Conservation (phyloP, 2,113 vertebrate species). For the Corydoras maculifer region DNA sequence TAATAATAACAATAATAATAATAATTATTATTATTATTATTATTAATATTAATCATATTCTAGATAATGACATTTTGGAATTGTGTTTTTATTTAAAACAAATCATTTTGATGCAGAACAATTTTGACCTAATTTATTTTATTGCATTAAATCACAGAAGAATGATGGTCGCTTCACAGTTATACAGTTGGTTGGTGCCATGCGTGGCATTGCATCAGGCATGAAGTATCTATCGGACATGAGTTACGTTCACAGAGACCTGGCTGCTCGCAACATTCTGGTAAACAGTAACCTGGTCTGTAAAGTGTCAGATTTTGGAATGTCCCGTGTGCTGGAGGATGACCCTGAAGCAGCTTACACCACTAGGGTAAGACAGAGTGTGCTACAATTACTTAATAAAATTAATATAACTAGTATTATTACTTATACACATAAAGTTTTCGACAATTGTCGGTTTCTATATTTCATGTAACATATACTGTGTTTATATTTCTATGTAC, state of each 20-base stretch:
- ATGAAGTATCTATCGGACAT: conserved; percentile 98
- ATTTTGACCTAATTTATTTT: no score
- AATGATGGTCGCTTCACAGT: conserved; percentile 95
- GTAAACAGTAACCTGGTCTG: conserved; percentile 98
- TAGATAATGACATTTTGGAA: no score
- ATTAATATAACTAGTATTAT: no score
- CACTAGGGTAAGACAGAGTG: conserved; percentile 74
- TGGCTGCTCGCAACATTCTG: conserved; percentile 92
- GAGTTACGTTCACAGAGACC: conserved; percentile 95
- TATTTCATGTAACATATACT: no score
- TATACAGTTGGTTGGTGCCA: conserved; percentile 94
- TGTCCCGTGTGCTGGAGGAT: conserved; percentile 94
- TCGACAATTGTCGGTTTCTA: no score
- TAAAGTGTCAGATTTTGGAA: conserved; percentile 97
- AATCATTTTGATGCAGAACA: no score
- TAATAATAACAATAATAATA: background rate
- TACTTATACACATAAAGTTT: no score
- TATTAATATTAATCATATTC: background rate
- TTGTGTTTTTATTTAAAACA: no score
- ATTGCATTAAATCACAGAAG: conserved; percentile 59
- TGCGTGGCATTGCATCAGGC: conserved; percentile 90
- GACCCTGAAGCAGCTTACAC: conserved; percentile 95
- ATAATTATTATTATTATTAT: background rate
- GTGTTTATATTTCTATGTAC: no score
- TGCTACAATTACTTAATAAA: background rate